Base-by-base conservation (phyloP, 2,113 vertebrate genomes). In the Trachemys scripta region DNA sequence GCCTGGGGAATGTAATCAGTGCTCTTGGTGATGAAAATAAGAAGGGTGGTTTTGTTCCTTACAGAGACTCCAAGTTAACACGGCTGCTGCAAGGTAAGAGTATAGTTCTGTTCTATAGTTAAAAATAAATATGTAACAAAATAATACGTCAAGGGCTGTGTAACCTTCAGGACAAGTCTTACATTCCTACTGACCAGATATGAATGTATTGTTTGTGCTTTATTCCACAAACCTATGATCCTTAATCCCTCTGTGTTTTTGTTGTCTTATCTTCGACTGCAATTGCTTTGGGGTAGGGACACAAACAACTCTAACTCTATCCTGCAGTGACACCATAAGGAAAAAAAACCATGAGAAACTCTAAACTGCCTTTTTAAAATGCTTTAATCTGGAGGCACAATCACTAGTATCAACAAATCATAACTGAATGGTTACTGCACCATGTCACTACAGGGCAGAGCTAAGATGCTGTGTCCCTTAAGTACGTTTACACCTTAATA, bases 1-100 rank as follows among this genome's bases (percentile, higher is more conserved):
- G 98, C 94, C 96, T 99, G 98, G 99, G 99, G 31, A 99, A 99
- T 56, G 99, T 99, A 57, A 99, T 99, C 96, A 99, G 99, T 87
- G 99, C 99, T n/a, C 98, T 99, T 49, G 99, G 99, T 29, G 99
- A 99, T 80, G 99, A 99, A 83, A 98, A 98, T 50, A 99, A 99
- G 95, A 99, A 99, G 93, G 98, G 98, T 17, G 96, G 97, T 1
- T 99, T 99, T 98, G 99, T 99, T 56, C 99, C 99, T n/a, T 99
- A 99, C 97, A 99, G 99, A 98, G 99, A 99, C 97, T 99, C 99
- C 2, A 99, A 99, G 87, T 93, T 99, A 86, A 99, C 99, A 1
- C 99, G 99, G 4, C 98, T 99, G 81, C 98, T 99, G 65, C 99
- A 99, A 98, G 99, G 99, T 99, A 97, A 98, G 98, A 53, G 16